phyloP scores from a whole-genome alignment of 2,888 invertebrate genomes.

The Steromphala cineraria region DNA sequence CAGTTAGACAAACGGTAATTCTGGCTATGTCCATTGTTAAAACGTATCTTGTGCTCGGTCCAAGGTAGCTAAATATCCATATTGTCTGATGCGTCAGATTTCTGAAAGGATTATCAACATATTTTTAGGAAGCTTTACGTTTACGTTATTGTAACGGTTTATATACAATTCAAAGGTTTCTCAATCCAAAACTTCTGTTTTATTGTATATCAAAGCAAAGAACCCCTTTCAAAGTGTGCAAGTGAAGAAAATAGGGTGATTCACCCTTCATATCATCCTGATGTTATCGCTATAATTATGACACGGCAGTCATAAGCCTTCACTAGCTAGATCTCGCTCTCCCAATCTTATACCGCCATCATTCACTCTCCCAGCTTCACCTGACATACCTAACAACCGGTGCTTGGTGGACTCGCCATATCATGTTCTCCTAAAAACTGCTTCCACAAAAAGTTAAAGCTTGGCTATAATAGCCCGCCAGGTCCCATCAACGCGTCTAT shows the following conservation, averaged over 20 bases:
- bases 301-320: neutral
- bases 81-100: no score
- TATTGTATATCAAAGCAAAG: no score
- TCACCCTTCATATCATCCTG: neutral
- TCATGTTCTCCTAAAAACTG: neutral
- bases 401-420: neutral
- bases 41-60: no score
- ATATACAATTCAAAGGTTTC: no score
- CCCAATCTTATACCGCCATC: neutral
- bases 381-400: neutral
- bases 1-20: no score
- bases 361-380: neutral
- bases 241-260: neutral
- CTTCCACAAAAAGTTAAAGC: slow-evolving; percentile 15
- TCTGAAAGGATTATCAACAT: no score
- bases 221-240: no score
- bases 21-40: no score
- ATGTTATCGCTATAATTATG: neutral
- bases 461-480: neutral
- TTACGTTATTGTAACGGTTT: no score
- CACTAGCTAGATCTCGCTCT: neutral
- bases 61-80: no score
- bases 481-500: neutral
- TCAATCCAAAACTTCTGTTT: no score
- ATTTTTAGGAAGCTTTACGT: no score